Evolutionary conservation across 2,888 invertebrate genomes (phyloP), one percentile per base, ranked within the genome.

Genomic region (Thera obeliscata): DNA sequence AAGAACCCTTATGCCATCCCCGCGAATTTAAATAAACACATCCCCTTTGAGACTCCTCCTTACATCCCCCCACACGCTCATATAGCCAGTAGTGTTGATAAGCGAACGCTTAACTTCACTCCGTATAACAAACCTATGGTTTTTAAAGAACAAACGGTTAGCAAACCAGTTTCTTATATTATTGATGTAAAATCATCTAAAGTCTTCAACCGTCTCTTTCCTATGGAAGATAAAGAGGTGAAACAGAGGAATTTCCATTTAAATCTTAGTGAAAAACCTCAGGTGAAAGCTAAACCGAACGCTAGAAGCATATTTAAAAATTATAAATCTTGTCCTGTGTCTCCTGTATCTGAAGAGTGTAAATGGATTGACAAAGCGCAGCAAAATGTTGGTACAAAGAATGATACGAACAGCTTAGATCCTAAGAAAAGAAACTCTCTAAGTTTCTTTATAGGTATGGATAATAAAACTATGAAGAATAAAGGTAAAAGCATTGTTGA

Each of bases 331-430:
- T 95, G 97, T 74, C 97, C 97, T 0, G 97, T 97, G 0, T 97
- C 97, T 0, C 97, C 97, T 0, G 97, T 97, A 0, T 96, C 96
- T 62, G 97, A 97, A 81, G 97, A 97, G 80, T 94, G 96, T 49
- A 96, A 96, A 81, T 95, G 95, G 95, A 89, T 93, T 1, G 94
- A 94, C 67, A 91, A 93, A 78, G 85, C 88, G 0, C 87, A 76
- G 82, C 89, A 74, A 4, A 84, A 75, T 64, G 79, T 84, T 54
- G 76, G 78, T 2, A 71, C 67, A 9, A 76, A 79, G 6, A 83
- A 78, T 64, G 72, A 71, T 22, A 88, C 91, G 0, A 93, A 91
- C 69, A 90, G 93, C 2, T 83, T 87, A 50, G 94, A 87, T 81
- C 89, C 87, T 61, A 94, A 84, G 74, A 95, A 95, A 73, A 86